Evolutionary conservation across 2,113 vertebrate genomes (phyloP), one percentile per base, ranked within the genome.

Genomic region (Hymenochirus boettgeri): DNA sequence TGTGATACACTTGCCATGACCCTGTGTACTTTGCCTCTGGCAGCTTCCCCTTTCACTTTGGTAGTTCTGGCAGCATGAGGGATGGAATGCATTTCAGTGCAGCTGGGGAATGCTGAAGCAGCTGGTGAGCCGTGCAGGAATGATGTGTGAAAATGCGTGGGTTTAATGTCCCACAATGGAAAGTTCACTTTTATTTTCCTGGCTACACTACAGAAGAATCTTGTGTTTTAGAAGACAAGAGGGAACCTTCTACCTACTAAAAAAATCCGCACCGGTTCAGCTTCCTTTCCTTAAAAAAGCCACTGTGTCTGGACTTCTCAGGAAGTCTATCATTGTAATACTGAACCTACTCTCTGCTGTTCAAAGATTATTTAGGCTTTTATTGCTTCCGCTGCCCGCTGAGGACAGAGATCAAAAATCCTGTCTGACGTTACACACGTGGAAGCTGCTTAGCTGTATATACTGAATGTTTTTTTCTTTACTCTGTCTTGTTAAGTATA

Each of bases 321-420:
- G 85, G 87, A 89, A 87, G 82, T 87, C 48, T 25, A 86, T 73
- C 70, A 75, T 74, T 75, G 76, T 77, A 74, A 78, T 83, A 88
- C 84, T 82, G 80, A 74, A n/a, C 75, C 57, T 71, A 72, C 84
- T 88, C 86, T 88, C 83, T 85, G 69, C 72, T 61, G 70, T 74
- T 66, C 80, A 72, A 72, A 76, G 80, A 86, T 87, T 83, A 81
- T 82, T 83, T 80, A 86, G 77, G 75, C 79, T 79, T 75, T 76
- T 75, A 71, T 69, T 58, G 24, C 77, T 81, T 84, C 82, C 76
- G 66, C 69, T 81, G 74, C 72, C 75, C 73, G 74, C 79, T 79
- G 74, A 67, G 71, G 61, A 72, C 64, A 46, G 15, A 21, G 12
- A 27, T 21, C 25, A 57, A 67, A 52, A 60, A 69, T 60, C 53